Base-by-base conservation (phyloP, 2,113 vertebrate species). In the Calyptomena viridis region DNA sequence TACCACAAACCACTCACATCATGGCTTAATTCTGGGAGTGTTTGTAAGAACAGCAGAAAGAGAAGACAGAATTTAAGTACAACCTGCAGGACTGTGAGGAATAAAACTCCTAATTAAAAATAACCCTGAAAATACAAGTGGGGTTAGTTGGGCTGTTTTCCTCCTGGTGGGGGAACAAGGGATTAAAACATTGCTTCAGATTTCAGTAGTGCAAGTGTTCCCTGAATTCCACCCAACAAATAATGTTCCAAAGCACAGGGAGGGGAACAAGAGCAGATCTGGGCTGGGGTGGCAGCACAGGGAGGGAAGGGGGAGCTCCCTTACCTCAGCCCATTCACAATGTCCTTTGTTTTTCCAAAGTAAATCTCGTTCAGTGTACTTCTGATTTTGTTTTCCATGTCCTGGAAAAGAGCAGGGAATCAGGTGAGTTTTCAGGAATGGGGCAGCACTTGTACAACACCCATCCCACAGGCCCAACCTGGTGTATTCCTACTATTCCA, bases 321-420 rank as follows among this genome's bases (percentile, higher is more conserved):
- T 95, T 99, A 99, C 99, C 99, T 99, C 96, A 99, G 98, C 92
- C 99, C 99, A 21, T 99, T 99, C 91, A 99, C 99, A 22, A 99
- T 99, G 97, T 99, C 99, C 98, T 99, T 99, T 90, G 99, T 99
- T 96, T 99, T 99, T 72, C 99, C 99, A 96, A 99, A 99, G 98
- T 99, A 99, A 97, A 99, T 99, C 98, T 99, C 99, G 33, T 99
- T 99, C 98, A 99, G 98, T 39, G 99, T 99, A 98, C 99, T 99
- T 97, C 99, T 98, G 98, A 99, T 99, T 98, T 99, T 99, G 97
- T 99, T 99, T 98, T 99, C 99, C 99, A 99, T 99, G 87, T 99
- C 99, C 99, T 99, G 39, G 30, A 75, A 31, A 84, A 31, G 71
- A 69, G 37, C 0, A 11, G 69, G 69, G 79, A 13, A 75, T 7